phyloP scores from a whole-genome alignment of 2,113 vertebrate species.

The Engystomops pustulosus region DNA sequence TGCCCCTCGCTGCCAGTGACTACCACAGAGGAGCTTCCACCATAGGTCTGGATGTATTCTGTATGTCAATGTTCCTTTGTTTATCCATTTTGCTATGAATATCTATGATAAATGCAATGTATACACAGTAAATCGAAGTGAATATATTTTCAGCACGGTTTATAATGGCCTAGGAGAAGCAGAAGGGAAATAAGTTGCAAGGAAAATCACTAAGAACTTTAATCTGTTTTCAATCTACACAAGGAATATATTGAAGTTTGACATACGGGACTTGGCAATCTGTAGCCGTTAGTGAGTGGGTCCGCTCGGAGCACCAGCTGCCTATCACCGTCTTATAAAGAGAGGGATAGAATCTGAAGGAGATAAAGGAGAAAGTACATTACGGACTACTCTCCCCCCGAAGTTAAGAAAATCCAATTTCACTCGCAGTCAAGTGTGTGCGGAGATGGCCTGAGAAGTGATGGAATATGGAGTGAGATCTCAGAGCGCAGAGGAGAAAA shows the following conservation, averaged over 20 bases:
- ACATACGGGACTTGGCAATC: constrained; percentile 57
- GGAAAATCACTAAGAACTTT: constrained; percentile 44
- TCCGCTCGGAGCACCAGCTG: constrained; percentile 53
- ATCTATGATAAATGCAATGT: not conserved
- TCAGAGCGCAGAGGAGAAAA: constrained; percentile 45
- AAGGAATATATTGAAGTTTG: constrained; percentile 43
- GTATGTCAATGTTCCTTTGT: not conserved
- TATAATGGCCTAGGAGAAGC: constrained; percentile 13
- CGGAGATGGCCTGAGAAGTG: not conserved
- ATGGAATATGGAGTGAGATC: not conserved
- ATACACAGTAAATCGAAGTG: not conserved
- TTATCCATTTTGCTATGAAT: not conserved
- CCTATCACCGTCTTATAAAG: not conserved
- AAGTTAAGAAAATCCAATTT: constrained; percentile 51
- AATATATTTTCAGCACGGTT: constrained; percentile 20
- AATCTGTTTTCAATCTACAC: constrained; percentile 42
- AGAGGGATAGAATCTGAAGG: constrained; percentile 43
- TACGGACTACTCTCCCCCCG: constrained; percentile 48
- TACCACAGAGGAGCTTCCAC: not conserved
- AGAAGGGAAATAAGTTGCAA: constrained; percentile 47
- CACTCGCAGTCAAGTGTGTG: constrained; percentile 16
- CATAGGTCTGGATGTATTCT: not conserved
- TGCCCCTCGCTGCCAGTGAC: not conserved
- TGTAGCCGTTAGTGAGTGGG: constrained; percentile 27
- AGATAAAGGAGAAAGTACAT: constrained; percentile 46